A percentile compares a stretch with the other conserved stretches of the same genome.
Evolutionary conservation across 2,888 invertebrate species (phyloP).

Genomic region (Nephrotoma flavescens): DNA sequence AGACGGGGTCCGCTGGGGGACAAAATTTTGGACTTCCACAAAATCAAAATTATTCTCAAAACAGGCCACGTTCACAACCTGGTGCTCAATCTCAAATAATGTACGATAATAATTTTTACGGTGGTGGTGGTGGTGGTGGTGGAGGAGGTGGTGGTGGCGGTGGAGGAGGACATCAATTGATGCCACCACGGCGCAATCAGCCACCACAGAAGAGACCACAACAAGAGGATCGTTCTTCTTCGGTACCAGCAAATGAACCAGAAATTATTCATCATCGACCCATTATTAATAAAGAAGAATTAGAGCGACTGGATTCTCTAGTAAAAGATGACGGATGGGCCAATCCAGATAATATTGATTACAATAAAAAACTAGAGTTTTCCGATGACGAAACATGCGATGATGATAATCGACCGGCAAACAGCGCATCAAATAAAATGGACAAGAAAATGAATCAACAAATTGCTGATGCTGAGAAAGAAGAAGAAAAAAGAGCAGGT

Average conservation of each 20-base stretch:
- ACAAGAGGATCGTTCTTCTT: constrained; percentile 7
- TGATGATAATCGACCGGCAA: constrained; percentile 13
- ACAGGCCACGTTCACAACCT: constrained; percentile 5
- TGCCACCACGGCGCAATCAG: not conserved
- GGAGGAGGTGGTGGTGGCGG: not conserved
- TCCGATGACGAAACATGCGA: constrained; percentile 70
- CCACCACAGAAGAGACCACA: constrained; percentile 7
- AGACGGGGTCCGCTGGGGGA: not conserved
- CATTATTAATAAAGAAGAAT: constrained; percentile 85
- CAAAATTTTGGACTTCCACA: not conserved
- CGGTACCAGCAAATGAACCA: constrained; percentile 28
- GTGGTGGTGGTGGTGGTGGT: constrained; percentile 19
- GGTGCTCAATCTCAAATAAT: constrained; percentile 6
- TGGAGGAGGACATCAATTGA: not conserved
- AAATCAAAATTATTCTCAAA: constrained; percentile 4
- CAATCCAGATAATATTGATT: constrained; percentile 84
- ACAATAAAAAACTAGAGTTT: constrained; percentile 85
- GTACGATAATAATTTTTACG: constrained; percentile 10
- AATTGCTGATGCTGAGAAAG: constrained; percentile 22
- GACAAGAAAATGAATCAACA: constrained; percentile 15
- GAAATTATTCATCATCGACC: constrained; percentile 57
- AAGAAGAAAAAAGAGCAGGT: constrained; percentile 15
- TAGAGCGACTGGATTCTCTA: constrained; percentile 83
- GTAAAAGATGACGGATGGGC: constrained; percentile 85
- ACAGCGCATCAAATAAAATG: not conserved